Conservation (phyloP, 2,888 invertebrate genomes). For the Idaea aversata region DNA sequence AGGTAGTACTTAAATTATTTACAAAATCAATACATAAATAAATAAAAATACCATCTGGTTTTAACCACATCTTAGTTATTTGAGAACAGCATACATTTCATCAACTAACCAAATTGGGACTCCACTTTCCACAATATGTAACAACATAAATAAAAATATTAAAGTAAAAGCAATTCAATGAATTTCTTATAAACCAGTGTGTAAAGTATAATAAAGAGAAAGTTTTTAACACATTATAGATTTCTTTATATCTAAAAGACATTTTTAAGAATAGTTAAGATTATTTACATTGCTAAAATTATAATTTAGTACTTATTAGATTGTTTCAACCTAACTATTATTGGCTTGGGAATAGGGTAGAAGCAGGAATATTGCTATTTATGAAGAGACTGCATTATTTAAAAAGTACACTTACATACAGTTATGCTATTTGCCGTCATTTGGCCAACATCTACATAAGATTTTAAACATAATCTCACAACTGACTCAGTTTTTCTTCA, state of each 20-base stretch:
- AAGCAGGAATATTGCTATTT: conserved; percentile 3
- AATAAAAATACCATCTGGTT: not conserved
- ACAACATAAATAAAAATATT: not conserved
- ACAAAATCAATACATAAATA: conserved; percentile 1
- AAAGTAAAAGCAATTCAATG: not conserved
- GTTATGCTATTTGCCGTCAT: not conserved
- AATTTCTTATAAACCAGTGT: not conserved
- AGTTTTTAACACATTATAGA: conserved; percentile 8
- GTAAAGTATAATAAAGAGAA: not conserved
- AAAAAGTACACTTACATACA: conserved; percentile 2
- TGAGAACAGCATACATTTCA: not conserved
- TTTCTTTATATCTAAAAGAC: conserved; percentile 13
- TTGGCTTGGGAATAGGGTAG: not conserved
- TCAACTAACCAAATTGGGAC: not conserved
- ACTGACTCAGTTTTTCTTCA: not conserved
- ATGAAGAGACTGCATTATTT: not conserved
- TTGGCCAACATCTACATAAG: not conserved
- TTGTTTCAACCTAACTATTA: not conserved
- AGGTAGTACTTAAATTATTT: conserved; percentile 8
- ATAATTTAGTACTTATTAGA: not conserved
- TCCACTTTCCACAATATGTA: not conserved
- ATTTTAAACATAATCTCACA: not conserved
- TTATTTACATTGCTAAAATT: conserved; percentile 8
- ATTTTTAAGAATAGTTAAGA: not conserved
- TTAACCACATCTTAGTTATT: not conserved